Evolutionary conservation across 2,113 vertebrate species (phyloP).

Genomic region (Tenebrosternarchus preto): DNA sequence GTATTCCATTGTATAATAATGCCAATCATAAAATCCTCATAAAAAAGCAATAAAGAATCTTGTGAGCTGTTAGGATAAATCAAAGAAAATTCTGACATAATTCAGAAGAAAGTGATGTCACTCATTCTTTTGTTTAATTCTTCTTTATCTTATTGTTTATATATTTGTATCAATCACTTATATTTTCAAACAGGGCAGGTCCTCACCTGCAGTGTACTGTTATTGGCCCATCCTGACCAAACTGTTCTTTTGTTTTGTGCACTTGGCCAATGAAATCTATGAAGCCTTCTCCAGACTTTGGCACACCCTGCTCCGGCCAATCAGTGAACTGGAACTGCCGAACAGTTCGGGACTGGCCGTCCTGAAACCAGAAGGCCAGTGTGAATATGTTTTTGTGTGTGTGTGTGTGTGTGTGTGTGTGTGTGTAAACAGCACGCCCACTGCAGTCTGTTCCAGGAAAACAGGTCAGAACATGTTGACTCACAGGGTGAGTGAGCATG

Average conservation of each 20-base stretch:
- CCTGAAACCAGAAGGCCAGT: conserved; percentile 57
- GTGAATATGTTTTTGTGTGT: not conserved
- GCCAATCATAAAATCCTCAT: too few relatives aligned
- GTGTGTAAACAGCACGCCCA: not conserved
- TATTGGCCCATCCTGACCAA: conserved; percentile 78
- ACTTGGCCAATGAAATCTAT: conserved; percentile 80
- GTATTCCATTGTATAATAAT: too few relatives aligned
- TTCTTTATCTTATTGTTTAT: too few relatives aligned
- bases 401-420: not conserved
- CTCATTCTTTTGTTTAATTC: too few relatives aligned
- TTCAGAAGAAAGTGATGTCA: too few relatives aligned
- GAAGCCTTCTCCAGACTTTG: conserved; percentile 79
- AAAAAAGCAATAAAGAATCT: too few relatives aligned
- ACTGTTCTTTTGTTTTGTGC: conserved; percentile 80
- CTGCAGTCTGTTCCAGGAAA: conserved; percentile 24
- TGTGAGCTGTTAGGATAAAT: too few relatives aligned
- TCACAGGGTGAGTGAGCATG: not conserved
- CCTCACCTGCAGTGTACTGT: conserved; percentile 77
- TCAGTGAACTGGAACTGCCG: conserved; percentile 80
- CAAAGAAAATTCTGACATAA: too few relatives aligned
- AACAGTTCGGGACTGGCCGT: conserved; percentile 76
- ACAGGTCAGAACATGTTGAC: conserved; percentile 16
- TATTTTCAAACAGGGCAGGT: not conserved
- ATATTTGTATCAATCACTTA: not conserved
- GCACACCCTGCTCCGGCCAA: conserved; percentile 80